Evolutionary conservation across 2,113 vertebrate genomes (phyloP), one percentile per base, ranked within the genome.

Genomic region (Alethe castanea): DNA sequence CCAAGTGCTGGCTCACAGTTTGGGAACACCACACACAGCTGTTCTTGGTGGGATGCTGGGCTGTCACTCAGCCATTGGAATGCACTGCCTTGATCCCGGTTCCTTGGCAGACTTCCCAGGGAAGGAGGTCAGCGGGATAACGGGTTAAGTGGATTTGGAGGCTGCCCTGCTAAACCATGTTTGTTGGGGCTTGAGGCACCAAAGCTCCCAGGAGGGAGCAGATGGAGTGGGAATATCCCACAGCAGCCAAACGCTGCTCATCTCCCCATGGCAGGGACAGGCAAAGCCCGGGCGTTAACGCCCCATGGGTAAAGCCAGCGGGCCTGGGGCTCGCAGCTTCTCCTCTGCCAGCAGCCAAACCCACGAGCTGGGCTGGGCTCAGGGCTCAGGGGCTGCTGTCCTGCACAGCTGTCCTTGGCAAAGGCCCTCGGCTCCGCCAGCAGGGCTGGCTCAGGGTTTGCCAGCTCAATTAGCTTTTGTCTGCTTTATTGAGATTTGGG

Each of bases 221-320:
- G 47, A n/a, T 7, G n/a, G 64, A 38, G 28, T 19, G n/a, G 73
- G 38, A 61, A 38, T 33, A 47, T 45, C 65, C 44, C 22, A 11
- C 5, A 3, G 56, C 52, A 65, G 19, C 13, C 29, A 48, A 36
- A 22, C 3, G 1, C 31, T 3, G 10, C 8, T 23, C 48, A 14
- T 3, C 16, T 73, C 36, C 38, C 38, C 6, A 1, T 40, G 42
- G 23, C 36, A 74, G 69, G 15, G 35, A 6, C 2, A 2, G 66
- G 62, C 31, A 26, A 23, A 33, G 26, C 40, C 54, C 4, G 3
- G 62, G 26, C 79, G 54, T 4, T 2, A 23, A 6, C 25, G 8
- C 17, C 29, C 61, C 42, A 11, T 0, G 29, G 36, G 22, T 11
- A 38, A 64, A 81, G 31, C 12, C 22, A 12, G 13, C 0, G 0